These are phyloP conservation scores for Brotula barbata DNA, from an alignment of 2,797 vertebrate genomes.

Conservation along the genomic window DNA sequence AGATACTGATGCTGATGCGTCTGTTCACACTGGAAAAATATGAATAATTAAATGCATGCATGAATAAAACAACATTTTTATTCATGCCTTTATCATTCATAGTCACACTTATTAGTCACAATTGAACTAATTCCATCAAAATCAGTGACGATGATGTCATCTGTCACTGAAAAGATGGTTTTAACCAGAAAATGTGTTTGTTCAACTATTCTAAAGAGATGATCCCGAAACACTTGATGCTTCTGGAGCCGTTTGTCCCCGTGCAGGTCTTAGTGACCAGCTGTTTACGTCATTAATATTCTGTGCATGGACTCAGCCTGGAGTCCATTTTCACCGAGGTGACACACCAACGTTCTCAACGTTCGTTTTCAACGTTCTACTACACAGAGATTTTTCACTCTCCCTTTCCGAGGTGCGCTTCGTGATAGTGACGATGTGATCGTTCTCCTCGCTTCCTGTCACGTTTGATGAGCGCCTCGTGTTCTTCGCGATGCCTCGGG, in stretches of 20 bases:
- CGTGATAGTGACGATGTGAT: conserved; percentile 24
- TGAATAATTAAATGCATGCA: too few species aligned
- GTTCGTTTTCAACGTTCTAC: too few species aligned
- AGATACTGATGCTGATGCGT: too few species aligned
- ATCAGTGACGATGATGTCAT: background rate
- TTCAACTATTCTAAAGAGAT: background rate
- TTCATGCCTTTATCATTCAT: too few species aligned
- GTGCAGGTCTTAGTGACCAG: background rate
- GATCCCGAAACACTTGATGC: too few species aligned
- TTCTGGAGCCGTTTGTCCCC: background rate
- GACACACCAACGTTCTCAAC: background rate
- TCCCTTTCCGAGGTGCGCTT: conserved; percentile 7
- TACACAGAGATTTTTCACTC: background rate
- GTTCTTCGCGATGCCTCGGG: conserved; percentile 17
- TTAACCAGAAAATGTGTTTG: too few species aligned
- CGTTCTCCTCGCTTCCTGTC: conserved; percentile 18
- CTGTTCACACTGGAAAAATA: too few species aligned
- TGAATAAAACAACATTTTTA: too few species aligned
- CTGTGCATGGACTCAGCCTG: background rate
- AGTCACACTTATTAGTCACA: too few species aligned
- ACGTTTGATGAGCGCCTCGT: conserved; percentile 13
- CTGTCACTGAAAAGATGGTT: background rate
- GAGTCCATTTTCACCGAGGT: conserved; percentile 1
- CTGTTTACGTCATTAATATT: background rate
- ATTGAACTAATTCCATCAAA: too few species aligned